A percentile compares a stretch with the other conserved stretches of the same genome.
phyloP scores from a whole-genome alignment of 2,113 vertebrate genomes.

The Myrmecophaga tridactyla region DNA sequence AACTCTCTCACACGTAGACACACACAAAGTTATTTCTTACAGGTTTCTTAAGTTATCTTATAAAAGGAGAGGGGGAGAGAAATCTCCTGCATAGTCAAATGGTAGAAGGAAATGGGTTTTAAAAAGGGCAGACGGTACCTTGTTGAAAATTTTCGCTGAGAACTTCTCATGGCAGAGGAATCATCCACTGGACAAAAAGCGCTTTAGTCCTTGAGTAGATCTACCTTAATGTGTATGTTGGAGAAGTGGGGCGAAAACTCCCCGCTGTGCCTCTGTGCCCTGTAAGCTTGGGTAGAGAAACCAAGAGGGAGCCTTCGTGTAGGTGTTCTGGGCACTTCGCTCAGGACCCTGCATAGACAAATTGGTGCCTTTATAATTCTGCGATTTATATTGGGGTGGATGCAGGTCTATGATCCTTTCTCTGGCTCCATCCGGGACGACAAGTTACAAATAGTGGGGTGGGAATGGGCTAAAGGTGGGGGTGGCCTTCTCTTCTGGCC shows the following conservation, averaged over 20 bases:
- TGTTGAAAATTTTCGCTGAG: constrained; percentile 9
- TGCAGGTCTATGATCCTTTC: constrained; percentile 17
- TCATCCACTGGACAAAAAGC: background rate
- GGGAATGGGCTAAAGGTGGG: constrained; percentile 30
- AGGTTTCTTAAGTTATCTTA: background rate
- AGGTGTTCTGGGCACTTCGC: background rate
- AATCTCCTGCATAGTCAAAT: background rate
- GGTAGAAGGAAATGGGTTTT: background rate
- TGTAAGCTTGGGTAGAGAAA: background rate
- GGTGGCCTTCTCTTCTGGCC: constrained; percentile 13
- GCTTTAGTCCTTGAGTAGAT: background rate
- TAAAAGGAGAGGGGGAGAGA: background rate
- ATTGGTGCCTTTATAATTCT: background rate
- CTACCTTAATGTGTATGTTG: background rate
- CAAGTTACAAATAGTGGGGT: background rate
- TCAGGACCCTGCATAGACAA: background rate
- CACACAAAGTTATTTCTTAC: background rate
- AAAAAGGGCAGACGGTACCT: background rate
- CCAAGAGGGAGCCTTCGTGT: background rate
- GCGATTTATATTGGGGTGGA: background rate
- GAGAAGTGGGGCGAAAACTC: background rate
- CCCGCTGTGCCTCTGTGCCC: background rate
- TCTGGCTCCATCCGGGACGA: background rate
- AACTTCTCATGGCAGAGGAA: constrained; percentile 10
- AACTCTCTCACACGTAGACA: background rate